Conservation (phyloP, 2,888 invertebrate species). For the Microctonus brassicae region DNA sequence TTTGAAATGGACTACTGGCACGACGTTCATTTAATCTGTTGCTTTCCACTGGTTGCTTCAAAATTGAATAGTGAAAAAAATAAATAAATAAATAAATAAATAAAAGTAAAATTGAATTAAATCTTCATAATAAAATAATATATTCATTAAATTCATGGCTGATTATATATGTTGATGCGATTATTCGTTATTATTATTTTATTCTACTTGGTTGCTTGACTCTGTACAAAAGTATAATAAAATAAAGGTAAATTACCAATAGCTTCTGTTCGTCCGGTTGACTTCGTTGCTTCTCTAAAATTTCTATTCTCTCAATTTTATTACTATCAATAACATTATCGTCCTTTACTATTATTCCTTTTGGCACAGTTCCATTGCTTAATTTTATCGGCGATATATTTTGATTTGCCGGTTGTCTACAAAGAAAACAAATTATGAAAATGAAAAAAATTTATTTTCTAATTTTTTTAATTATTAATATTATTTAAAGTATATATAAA, state of each 20-base stretch:
- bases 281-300: slow-evolving; percentile 62
- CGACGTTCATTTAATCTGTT: slow-evolving; percentile 65
- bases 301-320: slow-evolving; percentile 51
- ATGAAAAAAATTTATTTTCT: no score
- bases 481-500: slow-evolving; percentile 22
- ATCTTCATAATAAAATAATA: no score
- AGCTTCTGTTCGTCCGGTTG: slow-evolving; percentile 63
- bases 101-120: no score
- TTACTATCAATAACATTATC: slow-evolving; percentile 47
- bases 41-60: slow-evolving; percentile 60
- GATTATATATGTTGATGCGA: slow-evolving; percentile 21
- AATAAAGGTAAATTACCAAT: slow-evolving; percentile 52
- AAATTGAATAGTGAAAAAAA: slow-evolving; percentile 13
- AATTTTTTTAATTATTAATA: slow-evolving; percentile 1
- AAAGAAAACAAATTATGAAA: slow-evolving; percentile 11
- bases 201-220: background rate
- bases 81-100: background rate
- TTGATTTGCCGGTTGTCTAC: slow-evolving; percentile 42
- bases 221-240: background rate
- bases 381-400: slow-evolving; percentile 56
- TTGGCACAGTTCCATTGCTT: slow-evolving; percentile 66
- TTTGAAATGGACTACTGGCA: slow-evolving; percentile 75
- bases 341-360: slow-evolving; percentile 53
- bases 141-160: no score
- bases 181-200: background rate